Evolutionary conservation across 2,797 vertebrate species (phyloP).

Genomic region (Labeo calbasu): DNA sequence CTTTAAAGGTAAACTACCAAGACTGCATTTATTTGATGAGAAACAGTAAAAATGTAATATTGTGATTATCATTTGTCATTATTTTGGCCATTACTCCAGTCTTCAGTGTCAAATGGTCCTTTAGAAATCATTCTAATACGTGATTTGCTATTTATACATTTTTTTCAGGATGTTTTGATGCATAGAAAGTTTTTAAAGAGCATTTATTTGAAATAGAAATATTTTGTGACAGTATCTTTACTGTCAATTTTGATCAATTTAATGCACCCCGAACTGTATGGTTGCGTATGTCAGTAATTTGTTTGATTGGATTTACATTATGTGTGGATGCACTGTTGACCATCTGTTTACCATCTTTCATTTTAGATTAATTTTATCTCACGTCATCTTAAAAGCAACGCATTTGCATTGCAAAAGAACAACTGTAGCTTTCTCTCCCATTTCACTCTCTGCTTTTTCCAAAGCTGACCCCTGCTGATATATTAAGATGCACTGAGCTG

Average conservation of each 20-base stretch:
- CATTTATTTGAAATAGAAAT: constrained; percentile 1
- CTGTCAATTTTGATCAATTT: background rate
- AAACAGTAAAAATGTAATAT: background rate
- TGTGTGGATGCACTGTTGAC: background rate
- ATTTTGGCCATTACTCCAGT: background rate
- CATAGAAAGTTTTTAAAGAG: background rate
- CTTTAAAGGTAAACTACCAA: background rate
- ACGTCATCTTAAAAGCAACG: constrained; percentile 52
- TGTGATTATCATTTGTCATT: background rate
- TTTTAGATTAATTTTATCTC: constrained; percentile 39
- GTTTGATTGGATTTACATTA: background rate
- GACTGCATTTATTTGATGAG: background rate
- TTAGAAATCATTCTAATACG: background rate
- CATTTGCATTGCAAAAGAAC: constrained; percentile 61
- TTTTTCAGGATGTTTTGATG: background rate
- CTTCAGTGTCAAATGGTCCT: background rate
- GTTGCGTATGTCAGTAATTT: background rate
- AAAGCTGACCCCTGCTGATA: constrained; percentile 21
- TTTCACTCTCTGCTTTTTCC: constrained; percentile 40
- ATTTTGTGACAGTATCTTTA: background rate
- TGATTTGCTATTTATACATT: background rate
- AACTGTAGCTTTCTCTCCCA: constrained; percentile 9
- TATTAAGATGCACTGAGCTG: constrained; percentile 13
- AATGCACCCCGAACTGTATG: background rate
- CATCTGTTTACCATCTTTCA: constrained; percentile 9